These are phyloP conservation scores for Dastarcus helophoroides DNA, from an alignment of 2,888 invertebrate genomes.

Conservation along the genomic window DNA sequence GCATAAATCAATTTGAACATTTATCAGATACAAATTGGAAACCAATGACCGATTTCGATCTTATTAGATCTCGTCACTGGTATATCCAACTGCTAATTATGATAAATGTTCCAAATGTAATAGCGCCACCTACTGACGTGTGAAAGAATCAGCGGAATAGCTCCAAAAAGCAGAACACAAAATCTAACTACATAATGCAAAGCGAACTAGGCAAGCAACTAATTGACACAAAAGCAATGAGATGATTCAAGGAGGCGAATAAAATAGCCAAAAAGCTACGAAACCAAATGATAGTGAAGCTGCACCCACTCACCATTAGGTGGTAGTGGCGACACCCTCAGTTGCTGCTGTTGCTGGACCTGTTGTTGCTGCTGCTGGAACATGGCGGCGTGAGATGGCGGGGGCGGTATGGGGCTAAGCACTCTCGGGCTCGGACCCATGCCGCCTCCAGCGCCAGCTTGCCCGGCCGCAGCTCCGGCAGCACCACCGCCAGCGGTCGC, in stretches of 20 bases:
- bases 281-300: no score
- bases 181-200: no score
- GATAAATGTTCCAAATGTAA: no score
- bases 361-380: conserved; percentile 36
- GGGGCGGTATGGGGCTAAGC: conserved; percentile 34
- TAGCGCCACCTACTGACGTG: no score
- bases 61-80: no score
- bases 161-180: no score
- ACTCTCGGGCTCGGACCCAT: conserved; percentile 31
- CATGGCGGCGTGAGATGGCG: conserved; percentile 36
- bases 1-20: background rate
- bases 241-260: background rate
- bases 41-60: background rate
- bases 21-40: background rate
- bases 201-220: no score
- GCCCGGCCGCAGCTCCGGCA: conserved; percentile 2
- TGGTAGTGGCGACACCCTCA: conserved; percentile 51
- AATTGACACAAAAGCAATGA: conserved; percentile 1
- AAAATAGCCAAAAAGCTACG: conserved; percentile 1
- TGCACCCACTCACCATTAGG: conserved; percentile 41
- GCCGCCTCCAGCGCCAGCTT: conserved; percentile 15
- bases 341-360: conserved; percentile 38
- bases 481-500: conserved; percentile 7
- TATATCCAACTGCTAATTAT: no score
- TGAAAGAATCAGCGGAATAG: no score